Percentiles rank a stretch among this genome's conserved stretches.
Evolutionary conservation across 2,113 vertebrate genomes (phyloP).

Genomic region (Trachemys scripta): DNA sequence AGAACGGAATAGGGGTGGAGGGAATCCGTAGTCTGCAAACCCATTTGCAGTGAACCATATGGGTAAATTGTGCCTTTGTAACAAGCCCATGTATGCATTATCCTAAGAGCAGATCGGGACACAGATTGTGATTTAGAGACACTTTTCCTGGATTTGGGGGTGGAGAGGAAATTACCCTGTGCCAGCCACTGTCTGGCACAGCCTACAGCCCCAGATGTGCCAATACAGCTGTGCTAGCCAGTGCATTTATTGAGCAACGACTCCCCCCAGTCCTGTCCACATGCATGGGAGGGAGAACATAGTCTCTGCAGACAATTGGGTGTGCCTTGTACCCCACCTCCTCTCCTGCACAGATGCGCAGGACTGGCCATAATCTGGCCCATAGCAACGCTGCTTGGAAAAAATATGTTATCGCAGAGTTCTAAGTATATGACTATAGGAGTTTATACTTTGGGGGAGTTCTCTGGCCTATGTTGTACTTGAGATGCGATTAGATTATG

Average conservation of each 20-base stretch:
- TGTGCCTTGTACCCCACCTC: not conserved
- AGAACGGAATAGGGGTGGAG: not conserved
- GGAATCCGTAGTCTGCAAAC: not conserved
- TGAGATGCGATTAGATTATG: not conserved
- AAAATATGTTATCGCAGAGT: not conserved
- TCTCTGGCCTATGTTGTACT: not conserved
- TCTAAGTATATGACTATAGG: not conserved
- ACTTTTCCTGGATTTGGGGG: not conserved
- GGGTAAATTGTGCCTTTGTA: not conserved
- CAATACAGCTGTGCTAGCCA: not conserved
- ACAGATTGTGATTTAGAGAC: not conserved
- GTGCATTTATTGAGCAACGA: rapidly evolving
- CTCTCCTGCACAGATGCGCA: not conserved
- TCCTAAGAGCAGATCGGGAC: not conserved
- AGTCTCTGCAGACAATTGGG: rapidly evolving
- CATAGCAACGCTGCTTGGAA: not conserved
- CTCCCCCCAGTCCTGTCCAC: not conserved
- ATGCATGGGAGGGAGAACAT: not conserved
- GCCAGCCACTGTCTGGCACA: not conserved
- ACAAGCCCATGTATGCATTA: not conserved
- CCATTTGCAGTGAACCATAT: not conserved
- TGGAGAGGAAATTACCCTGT: rapidly evolving
- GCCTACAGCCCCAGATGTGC: not conserved
- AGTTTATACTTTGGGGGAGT: not conserved
- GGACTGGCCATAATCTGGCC: not conserved